Conservation (phyloP, 2,888 invertebrate species). For the Eristalis tenax region DNA sequence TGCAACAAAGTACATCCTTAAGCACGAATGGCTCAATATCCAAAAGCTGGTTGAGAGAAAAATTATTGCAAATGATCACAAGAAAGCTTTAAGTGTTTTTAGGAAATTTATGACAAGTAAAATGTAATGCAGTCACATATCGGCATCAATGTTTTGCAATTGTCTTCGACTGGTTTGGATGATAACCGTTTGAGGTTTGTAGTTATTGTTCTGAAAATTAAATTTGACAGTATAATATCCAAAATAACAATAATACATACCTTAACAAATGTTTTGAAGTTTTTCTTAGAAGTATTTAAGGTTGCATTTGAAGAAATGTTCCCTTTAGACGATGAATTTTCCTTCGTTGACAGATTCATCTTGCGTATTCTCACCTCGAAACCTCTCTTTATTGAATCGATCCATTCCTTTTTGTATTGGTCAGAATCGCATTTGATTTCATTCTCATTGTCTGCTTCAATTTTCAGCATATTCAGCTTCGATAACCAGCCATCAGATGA, state of each 20-base stretch:
- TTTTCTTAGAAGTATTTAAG: slow-evolving; percentile 73
- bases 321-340: slow-evolving; percentile 41
- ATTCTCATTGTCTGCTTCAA: slow-evolving; percentile 49
- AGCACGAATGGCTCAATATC: slow-evolving; percentile 78
- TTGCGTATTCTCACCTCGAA: slow-evolving; percentile 76
- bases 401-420: slow-evolving; percentile 74
- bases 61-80: slow-evolving; percentile 74
- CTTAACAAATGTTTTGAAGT: slow-evolving; percentile 80
- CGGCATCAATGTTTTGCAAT: slow-evolving; percentile 8
- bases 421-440: slow-evolving; percentile 61
- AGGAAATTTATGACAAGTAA: slow-evolving; percentile 78
- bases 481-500: slow-evolving; percentile 77
- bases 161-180: slow-evolving; percentile 72
- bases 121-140: slow-evolving; percentile 72
- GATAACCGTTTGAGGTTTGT: slow-evolving; percentile 74
- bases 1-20: slow-evolving; percentile 75
- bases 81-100: slow-evolving; percentile 77
- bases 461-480: slow-evolving; percentile 56
- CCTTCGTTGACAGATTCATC: slow-evolving; percentile 70
- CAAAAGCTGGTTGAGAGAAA: slow-evolving; percentile 77
- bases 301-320: slow-evolving; percentile 26
- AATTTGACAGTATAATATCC: neutral
- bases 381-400: slow-evolving; percentile 75
- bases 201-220: slow-evolving; percentile 74
- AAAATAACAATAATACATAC: slow-evolving; percentile 66